Conservation (phyloP, 2,113 vertebrate genomes). For the Parotia lawesii region DNA sequence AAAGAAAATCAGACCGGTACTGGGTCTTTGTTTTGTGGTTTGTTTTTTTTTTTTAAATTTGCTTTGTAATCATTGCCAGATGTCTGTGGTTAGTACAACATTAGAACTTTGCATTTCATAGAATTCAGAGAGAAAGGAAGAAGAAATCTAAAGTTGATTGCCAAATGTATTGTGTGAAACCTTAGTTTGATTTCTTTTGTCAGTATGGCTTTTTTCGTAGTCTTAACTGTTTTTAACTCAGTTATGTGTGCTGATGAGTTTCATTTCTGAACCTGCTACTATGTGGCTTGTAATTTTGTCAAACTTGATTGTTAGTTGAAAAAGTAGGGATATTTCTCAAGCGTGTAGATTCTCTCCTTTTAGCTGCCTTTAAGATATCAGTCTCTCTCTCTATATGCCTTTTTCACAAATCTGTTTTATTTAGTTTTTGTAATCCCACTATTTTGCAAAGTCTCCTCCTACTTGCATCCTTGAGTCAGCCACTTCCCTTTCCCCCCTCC, state of each 20-base stretch:
- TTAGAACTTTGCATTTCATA: not conserved
- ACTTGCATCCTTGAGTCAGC: not conserved
- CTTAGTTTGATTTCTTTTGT: not conserved
- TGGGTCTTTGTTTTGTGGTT: not conserved
- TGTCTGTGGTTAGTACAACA: not conserved
- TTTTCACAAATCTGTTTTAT: not conserved
- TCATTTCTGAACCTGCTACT: not conserved
- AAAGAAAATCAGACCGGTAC: not conserved
- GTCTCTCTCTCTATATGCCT: not conserved
- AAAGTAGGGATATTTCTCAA: not conserved
- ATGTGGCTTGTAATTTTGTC: not conserved
- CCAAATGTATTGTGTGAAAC: not conserved
- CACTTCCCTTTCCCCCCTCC: not conserved
- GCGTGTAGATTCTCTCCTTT: not conserved
- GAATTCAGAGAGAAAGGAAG: not conserved
- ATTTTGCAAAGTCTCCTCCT: not conserved
- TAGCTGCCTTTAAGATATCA: not conserved
- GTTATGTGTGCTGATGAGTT: not conserved
- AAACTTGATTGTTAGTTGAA: not conserved
- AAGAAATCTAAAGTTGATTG: not conserved
- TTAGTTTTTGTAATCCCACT: not conserved
- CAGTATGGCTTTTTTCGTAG: not conserved
- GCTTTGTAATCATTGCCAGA: not conserved
- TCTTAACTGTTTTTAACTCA: not conserved
- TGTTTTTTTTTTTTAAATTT: not conserved